A percentile compares a stretch with the other conserved stretches of the same genome.
phyloP scores from a whole-genome alignment of 1,140 invertebrate species.

The Arion vulgaris region DNA sequence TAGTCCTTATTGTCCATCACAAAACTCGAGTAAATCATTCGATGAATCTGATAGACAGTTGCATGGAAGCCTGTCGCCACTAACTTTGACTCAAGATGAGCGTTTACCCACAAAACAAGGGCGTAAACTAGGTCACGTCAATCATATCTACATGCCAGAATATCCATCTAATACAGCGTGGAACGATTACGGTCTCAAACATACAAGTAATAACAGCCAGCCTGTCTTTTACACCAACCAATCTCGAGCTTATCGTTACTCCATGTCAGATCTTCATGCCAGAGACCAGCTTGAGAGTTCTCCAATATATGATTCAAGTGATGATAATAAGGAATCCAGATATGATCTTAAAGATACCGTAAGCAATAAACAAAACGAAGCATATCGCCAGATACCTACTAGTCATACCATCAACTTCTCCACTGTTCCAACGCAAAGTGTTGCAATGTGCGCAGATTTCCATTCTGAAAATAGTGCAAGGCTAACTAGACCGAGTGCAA shows the following conservation, averaged over 20 bases:
- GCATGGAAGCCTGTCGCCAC: not conserved
- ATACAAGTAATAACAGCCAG: not conserved
- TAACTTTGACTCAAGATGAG: not conserved
- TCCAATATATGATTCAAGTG: not conserved
- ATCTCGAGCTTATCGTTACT: not conserved
- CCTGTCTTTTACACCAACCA: not conserved
- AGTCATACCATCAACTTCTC: too few species aligned
- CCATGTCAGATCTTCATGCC: not conserved
- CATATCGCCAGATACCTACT: not conserved
- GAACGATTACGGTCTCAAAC: not conserved
- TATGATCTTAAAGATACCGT: not conserved
- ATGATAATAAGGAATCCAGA: not conserved
- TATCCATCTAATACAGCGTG: not conserved
- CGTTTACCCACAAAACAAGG: not conserved
- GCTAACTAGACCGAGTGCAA: not conserved
- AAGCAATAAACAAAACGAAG: not conserved
- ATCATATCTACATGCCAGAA: constrained; percentile 4
- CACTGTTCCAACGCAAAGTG: too few species aligned
- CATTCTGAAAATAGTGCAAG: not conserved
- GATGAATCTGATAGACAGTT: not conserved
- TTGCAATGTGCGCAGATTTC: too few species aligned
- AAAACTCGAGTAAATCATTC: not conserved
- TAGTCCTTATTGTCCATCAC: constrained; percentile 7
- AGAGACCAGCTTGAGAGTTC: not conserved
- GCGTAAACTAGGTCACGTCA: constrained; percentile 7